These are phyloP conservation scores for Melanotus villosus DNA, from an alignment of 2,888 invertebrate species.

Conservation along the genomic window DNA sequence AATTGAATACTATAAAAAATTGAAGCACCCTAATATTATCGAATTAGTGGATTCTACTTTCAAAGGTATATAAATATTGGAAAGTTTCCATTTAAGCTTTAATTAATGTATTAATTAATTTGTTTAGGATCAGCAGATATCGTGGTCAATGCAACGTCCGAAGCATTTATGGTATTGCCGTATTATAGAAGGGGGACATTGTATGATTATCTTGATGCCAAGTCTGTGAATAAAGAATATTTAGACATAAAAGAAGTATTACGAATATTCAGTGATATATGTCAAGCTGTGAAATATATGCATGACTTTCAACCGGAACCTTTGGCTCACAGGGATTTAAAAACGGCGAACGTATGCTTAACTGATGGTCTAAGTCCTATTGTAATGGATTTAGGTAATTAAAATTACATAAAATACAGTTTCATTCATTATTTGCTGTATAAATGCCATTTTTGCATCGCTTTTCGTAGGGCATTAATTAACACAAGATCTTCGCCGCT, in stretches of 20 bases:
- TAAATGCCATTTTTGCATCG: too few species aligned
- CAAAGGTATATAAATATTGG: conserved; percentile 66
- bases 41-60: conserved; percentile 79
- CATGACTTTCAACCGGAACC: conserved; percentile 82
- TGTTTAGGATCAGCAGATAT: conserved; percentile 75
- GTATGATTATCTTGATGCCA: conserved; percentile 76
- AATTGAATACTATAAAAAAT: conserved; percentile 79
- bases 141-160: conserved; percentile 78
- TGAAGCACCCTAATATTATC: conserved; percentile 82
- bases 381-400: conserved; percentile 84
- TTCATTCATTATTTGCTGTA: too few species aligned
- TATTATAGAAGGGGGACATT: conserved; percentile 85
- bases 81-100: background rate
- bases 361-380: conserved; percentile 80
- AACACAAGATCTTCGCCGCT: too few species aligned
- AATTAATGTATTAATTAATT: too few species aligned
- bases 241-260: conserved; percentile 78
- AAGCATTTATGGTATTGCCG: conserved; percentile 81
- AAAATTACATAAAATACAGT: too few species aligned
- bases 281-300: conserved; percentile 81
- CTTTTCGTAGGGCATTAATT: too few species aligned
- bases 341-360: conserved; percentile 87
- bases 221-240: conserved; percentile 73
- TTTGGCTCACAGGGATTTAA: conserved; percentile 87
- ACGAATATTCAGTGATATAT: conserved; percentile 79